Evolutionary conservation across 2,113 vertebrate genomes (phyloP), one percentile per base, ranked within the genome.

Genomic region (Irena cyanogastra): DNA sequence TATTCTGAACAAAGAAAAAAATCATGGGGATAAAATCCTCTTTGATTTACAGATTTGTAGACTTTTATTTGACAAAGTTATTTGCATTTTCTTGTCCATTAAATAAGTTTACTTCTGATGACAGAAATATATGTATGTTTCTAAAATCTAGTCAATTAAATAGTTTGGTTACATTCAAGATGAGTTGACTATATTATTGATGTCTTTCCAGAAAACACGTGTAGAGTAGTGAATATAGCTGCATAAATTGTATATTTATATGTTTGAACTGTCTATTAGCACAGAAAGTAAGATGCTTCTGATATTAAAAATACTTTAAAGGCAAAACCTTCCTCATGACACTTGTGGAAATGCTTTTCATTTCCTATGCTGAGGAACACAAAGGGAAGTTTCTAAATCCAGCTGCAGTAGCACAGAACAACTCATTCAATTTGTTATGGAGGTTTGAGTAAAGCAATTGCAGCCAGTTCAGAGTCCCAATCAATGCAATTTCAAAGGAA

Each of bases 31-130:
- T 60, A 57, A 45, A 78, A 24, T 8, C 49, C 81, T 70, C 23
- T 79, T 91, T 95, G 20, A 74, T 61, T 78, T 96, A 71, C 50
- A 91, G 84, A 56, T 56, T 86, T 23, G 86, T 74, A 69, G 61
- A 44, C 50, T 60, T 45, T 11, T 76, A 54, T 69, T 31, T 9
- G 13, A 35, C 37, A 52, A 69, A 8, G 30, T 75, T 81, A n/a
- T 89, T 87, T 89, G 5, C 35, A 30, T 45, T 95, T 64, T 90
- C 72, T 84, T 94, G 30, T 50, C 42, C 68, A 60, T 65, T 45
- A 37, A 33, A 61, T 27, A 56, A 11, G n/a, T 41, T 90, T 72
- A 89, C 17, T 65, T 91, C 20, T 77, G 39, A 31, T 79, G 42
- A n/a, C 57, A n/a, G 64, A 63, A 91, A 90, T 49, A 20, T 13